phyloP scores from a whole-genome alignment of 2,888 invertebrate species.

The Mycalesis mineus region DNA sequence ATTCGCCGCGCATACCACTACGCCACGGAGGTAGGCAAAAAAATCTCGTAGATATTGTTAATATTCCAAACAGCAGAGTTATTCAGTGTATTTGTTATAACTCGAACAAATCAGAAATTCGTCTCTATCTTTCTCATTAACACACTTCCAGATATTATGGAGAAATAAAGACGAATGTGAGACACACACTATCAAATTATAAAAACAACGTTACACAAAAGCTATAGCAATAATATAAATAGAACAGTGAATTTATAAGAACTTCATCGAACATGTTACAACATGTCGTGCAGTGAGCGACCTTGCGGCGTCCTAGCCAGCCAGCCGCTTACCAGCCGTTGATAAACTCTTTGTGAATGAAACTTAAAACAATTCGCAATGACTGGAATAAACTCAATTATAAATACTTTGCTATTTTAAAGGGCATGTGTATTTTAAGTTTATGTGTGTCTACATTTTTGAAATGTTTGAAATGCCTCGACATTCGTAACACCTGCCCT shows the following conservation, averaged over 20 bases:
- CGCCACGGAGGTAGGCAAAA: no score
- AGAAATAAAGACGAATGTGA: no score
- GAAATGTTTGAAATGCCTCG: neutral
- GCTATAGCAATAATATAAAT: neutral
- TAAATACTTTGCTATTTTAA: neutral
- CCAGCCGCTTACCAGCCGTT: neutral
- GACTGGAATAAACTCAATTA: neutral
- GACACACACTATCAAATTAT: no score
- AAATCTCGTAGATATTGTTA: no score
- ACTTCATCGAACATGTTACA: neutral
- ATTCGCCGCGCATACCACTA: no score
- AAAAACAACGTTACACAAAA: neutral
- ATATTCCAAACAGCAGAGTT: no score
- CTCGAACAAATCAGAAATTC: no score
- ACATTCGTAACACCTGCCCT: neutral
- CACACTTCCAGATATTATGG: no score
- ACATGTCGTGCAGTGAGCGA: neutral
- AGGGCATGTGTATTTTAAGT: neutral
- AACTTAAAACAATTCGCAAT: neutral
- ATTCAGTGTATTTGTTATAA: no score
- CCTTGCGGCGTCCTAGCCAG: slow-evolving; percentile 3
- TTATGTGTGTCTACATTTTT: neutral
- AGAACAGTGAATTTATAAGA: neutral
- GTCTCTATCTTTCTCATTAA: no score
- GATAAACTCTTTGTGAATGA: slow-evolving; percentile 3